Evolutionary conservation across 1,140 invertebrate species (phyloP).

Genomic region (Brachionus plicatilis): DNA sequence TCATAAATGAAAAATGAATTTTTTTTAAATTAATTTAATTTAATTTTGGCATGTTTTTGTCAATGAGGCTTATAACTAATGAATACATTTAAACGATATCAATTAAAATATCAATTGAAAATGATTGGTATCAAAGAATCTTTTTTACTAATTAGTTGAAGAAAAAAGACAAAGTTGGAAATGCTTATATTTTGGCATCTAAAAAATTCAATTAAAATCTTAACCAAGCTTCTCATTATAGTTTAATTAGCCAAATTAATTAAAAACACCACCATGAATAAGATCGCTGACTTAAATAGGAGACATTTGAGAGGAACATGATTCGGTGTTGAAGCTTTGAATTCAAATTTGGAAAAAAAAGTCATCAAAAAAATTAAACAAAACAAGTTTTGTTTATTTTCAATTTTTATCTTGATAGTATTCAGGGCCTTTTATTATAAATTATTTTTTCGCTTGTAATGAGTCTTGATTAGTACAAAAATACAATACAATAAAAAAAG

Average conservation of each 20-base stretch:
- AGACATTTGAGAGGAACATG: background rate
- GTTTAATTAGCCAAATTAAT: background rate
- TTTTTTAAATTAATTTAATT: no score
- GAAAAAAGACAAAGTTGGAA: background rate
- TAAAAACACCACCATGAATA: background rate
- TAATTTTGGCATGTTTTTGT: no score
- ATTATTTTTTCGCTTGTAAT: background rate
- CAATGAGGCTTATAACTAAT: no score
- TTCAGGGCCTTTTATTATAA: background rate
- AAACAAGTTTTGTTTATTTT: slow-evolving; percentile 18
- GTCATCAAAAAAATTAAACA: slow-evolving; percentile 19
- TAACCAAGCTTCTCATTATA: background rate
- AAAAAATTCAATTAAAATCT: background rate
- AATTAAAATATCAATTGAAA: no score
- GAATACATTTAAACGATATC: no score
- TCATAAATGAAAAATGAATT: no score
- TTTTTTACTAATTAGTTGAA: background rate
- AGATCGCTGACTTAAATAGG: background rate
- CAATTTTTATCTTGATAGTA: slow-evolving; percentile 8
- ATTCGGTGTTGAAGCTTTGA: background rate
- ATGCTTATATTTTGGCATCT: background rate
- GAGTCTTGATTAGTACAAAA: slow-evolving; percentile 10
- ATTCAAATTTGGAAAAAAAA: slow-evolving; percentile 5
- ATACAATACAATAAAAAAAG: background rate
- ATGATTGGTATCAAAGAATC: no score